Evolutionary conservation across 2,888 invertebrate species (phyloP).

Genomic region (Drosophila mercatorum): DNA sequence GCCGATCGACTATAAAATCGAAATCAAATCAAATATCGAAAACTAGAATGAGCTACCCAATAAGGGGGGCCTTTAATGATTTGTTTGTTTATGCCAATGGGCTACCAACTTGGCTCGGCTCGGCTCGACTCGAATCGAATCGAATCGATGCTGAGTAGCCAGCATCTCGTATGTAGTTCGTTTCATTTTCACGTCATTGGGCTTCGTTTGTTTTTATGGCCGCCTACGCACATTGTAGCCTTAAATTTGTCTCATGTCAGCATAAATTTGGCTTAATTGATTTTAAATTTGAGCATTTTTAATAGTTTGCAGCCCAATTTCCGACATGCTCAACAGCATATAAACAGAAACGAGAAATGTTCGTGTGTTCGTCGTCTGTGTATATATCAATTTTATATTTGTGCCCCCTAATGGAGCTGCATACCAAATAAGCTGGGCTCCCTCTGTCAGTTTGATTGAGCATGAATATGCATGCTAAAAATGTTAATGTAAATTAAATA

Average conservation of each 20-base stretch:
- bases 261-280: conserved; percentile 78
- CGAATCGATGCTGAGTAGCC: conserved; percentile 9
- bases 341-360: conserved; percentile 47
- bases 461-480: conserved; percentile 74
- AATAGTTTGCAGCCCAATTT: conserved; percentile 67
- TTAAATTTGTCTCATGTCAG: conserved; percentile 73
- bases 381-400: conserved; percentile 41
- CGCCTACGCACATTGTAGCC: conserved; percentile 64
- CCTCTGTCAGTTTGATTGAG: conserved; percentile 55
- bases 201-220: conserved; percentile 47
- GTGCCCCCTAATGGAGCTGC: conserved; percentile 54
- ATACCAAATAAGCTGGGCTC: conserved; percentile 63
- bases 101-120: conserved; percentile 40
- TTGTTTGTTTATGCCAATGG: conserved; percentile 71
- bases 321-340: conserved; percentile 52
- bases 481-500: conserved; percentile 72
- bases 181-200: conserved; percentile 48
- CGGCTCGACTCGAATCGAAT: neutral
- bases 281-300: conserved; percentile 74
- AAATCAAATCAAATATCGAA: conserved; percentile 34
- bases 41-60: conserved; percentile 35
- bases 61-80: conserved; percentile 57
- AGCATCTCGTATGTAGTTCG: conserved; percentile 49
- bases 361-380: neutral
- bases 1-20: conserved; percentile 25